A percentile compares a stretch with the other conserved stretches of the same genome.
These are phyloP conservation scores for Sorex araneus DNA, from an alignment of 2,113 vertebrate genomes.

Conservation along the genomic window DNA sequence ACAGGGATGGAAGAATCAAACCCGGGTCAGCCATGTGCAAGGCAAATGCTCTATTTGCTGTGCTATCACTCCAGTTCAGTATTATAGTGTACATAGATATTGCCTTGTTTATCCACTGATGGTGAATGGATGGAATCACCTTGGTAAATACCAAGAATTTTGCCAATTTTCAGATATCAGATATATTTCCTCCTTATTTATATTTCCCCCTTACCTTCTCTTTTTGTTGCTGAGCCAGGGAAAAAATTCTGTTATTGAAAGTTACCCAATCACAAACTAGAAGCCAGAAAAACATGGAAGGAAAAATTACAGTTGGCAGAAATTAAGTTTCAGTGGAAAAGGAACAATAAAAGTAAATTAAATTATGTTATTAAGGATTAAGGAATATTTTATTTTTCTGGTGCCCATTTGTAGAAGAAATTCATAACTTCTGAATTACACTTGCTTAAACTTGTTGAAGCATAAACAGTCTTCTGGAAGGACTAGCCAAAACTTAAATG, in stretches of 20 bases:
- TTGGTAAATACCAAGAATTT: background rate
- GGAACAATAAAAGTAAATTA: constrained; percentile 16
- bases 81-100: background rate
- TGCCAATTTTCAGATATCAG: background rate
- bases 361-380: constrained; percentile 7
- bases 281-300: background rate
- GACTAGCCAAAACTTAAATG: background rate
- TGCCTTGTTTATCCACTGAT: constrained; percentile 5
- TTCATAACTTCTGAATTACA: background rate
- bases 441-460: background rate
- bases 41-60: no score
- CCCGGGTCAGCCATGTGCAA: no score
- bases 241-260: no score
- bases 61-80: background rate
- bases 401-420: background rate
- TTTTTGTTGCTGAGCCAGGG: no score
- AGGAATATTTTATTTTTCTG: constrained; percentile 39
- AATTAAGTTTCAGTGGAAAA: constrained; percentile 37
- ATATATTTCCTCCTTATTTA: constrained; percentile 19
- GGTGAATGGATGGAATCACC: no score
- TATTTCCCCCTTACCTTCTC: background rate
- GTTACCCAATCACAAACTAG: no score
- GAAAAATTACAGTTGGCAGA: background rate
- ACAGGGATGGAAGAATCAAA: no score
- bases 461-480: constrained; percentile 35